Conservation (phyloP, 2,888 invertebrate species). For the Elegia similella region DNA sequence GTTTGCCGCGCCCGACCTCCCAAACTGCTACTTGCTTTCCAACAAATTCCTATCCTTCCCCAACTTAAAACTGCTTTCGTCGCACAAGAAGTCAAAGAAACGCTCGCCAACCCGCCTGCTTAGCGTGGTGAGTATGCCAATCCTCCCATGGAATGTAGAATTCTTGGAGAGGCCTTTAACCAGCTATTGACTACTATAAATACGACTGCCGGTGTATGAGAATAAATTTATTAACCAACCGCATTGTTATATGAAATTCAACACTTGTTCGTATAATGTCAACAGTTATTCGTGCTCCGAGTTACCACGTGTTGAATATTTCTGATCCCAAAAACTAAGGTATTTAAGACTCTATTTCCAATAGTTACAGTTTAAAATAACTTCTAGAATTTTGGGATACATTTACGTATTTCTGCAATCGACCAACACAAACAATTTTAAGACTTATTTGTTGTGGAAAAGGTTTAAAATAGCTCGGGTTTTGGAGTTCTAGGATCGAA, state of each 20-base stretch:
- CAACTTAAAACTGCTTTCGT: no score
- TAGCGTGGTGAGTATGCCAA: no score
- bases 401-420: not conserved
- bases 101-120: no score
- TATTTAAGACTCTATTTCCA: not conserved
- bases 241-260: not conserved
- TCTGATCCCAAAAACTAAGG: not conserved
- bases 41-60: no score
- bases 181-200: not conserved
- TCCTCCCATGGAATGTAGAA: no score
- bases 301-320: not conserved
- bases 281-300: conserved; percentile 2
- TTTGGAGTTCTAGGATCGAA: conserved; percentile 17
- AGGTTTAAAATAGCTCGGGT: not conserved
- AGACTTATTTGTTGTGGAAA: not conserved
- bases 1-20: no score
- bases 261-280: conserved; percentile 3
- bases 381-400: not conserved
- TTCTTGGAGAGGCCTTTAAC: no score
- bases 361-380: not conserved
- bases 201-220: not conserved
- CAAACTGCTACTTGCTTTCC: no score
- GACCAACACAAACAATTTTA: not conserved
- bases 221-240: no score
- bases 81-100: no score